phyloP scores from a whole-genome alignment of 2,797 vertebrate genomes.

The Channa striata region DNA sequence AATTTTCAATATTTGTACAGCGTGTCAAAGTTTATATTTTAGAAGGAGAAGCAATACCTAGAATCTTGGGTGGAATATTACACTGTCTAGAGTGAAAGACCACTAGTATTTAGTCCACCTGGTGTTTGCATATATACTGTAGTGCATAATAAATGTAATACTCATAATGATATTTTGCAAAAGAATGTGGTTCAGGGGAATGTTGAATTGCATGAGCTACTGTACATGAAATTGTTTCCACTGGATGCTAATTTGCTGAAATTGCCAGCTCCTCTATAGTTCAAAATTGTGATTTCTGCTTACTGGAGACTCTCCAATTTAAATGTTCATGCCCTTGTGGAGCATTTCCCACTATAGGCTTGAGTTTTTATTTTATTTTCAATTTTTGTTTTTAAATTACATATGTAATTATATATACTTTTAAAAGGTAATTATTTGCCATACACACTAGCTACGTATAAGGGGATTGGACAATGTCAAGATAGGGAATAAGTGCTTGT shows the following conservation, averaged over 20 bases:
- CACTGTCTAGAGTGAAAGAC: not conserved
- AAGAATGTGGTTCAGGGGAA: not conserved
- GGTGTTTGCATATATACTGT: constrained; percentile 5
- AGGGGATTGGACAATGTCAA: not conserved
- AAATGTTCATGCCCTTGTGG: constrained; percentile 5
- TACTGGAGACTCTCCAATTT: not conserved
- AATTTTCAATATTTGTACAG: constrained; percentile 6
- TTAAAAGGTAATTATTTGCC: not conserved
- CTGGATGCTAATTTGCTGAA: constrained; percentile 10
- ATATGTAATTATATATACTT: not conserved
- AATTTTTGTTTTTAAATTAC: too few species aligned
- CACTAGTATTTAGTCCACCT: constrained; percentile 9
- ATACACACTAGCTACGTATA: not conserved
- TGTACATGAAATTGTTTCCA: not conserved
- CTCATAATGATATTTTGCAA: not conserved
- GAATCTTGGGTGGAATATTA: not conserved
- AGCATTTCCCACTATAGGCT: constrained; percentile 11
- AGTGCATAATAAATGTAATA: not conserved
- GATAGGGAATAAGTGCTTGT: not conserved
- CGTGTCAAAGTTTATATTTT: constrained; percentile 5
- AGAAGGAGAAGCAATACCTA: constrained; percentile 17
- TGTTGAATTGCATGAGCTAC: not conserved
- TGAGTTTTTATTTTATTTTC: too few species aligned
- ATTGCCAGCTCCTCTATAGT: constrained; percentile 7
- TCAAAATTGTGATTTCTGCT: constrained; percentile 9